phyloP scores from a whole-genome alignment of 2,888 invertebrate genomes.

The Xiphydria camelus region DNA sequence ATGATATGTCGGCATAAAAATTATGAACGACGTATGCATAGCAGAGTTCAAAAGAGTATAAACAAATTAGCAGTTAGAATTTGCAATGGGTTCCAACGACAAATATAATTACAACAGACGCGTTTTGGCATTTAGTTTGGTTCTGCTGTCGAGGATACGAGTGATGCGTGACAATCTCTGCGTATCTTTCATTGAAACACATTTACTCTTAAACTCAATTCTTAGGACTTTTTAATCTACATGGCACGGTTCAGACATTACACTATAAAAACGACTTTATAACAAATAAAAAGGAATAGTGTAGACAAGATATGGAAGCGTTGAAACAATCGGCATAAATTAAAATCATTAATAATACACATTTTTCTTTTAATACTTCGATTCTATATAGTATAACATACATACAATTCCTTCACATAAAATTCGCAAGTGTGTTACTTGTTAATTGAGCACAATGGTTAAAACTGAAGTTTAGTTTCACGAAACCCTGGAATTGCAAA shows the following conservation, averaged over 20 bases:
- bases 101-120: too few species aligned
- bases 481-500: constrained; percentile 25
- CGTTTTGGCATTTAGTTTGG: too few species aligned
- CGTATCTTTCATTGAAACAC: neutral
- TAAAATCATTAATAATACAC: constrained; percentile 39
- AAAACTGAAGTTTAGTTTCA: constrained; percentile 28
- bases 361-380: constrained; percentile 38
- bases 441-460: constrained; percentile 37
- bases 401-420: constrained; percentile 21
- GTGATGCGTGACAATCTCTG: too few species aligned
- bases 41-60: too few species aligned
- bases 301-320: constrained; percentile 20
- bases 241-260: constrained; percentile 48
- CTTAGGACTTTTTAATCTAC: constrained; percentile 32
- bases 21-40: too few species aligned
- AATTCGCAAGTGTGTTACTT: constrained; percentile 24
- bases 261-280: constrained; percentile 34
- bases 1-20: too few species aligned
- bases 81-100: too few species aligned
- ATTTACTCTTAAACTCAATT: constrained; percentile 9
- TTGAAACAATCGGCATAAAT: constrained; percentile 21
- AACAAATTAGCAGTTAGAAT: too few species aligned
- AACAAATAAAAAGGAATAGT: constrained; percentile 21
- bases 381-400: constrained; percentile 24
- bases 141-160: too few species aligned